A percentile compares a stretch with the other conserved stretches of the same genome.
Evolutionary conservation across 2,113 vertebrate species (phyloP).

Genomic region (Hippocampus mohnikei): DNA sequence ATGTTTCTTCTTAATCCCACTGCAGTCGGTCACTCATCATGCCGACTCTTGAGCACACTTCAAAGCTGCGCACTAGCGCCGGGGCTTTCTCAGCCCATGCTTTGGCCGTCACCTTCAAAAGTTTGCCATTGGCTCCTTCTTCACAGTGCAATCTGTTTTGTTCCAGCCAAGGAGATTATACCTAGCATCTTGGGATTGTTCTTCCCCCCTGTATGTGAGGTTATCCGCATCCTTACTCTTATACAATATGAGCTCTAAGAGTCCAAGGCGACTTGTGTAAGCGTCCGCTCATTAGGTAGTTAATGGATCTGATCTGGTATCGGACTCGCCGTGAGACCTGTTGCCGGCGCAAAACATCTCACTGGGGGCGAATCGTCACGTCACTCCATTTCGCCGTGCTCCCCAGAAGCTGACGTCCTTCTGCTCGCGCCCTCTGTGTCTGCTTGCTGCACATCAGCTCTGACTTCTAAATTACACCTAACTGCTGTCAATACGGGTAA

Average conservation of each 20-base stretch:
- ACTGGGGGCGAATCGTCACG: constrained; percentile 36
- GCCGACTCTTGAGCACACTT: constrained; percentile 57
- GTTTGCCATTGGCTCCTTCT: constrained; percentile 45
- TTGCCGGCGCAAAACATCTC: constrained; percentile 42
- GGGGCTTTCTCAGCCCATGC: constrained; percentile 47
- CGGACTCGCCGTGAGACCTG: constrained; percentile 39
- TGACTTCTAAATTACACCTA: constrained; percentile 71
- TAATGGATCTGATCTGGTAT: constrained; percentile 51
- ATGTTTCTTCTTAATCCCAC: constrained; percentile 57
- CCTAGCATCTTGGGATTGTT: constrained; percentile 48
- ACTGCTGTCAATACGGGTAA: constrained; percentile 59
- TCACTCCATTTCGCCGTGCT: constrained; percentile 37
- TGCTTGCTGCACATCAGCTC: constrained; percentile 61
- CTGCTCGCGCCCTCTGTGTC: constrained; percentile 48
- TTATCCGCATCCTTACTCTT: constrained; percentile 56
- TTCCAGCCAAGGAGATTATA: constrained; percentile 63
- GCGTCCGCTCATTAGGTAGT: constrained; percentile 49
- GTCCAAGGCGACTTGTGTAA: constrained; percentile 21
- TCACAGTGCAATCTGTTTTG: constrained; percentile 58
- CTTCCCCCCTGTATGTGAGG: constrained; percentile 59
- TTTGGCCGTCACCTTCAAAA: constrained; percentile 57
- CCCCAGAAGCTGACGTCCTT: constrained; percentile 38
- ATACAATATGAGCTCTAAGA: constrained; percentile 49
- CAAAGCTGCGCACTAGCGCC: constrained; percentile 50
- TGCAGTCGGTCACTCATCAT: constrained; percentile 47